These are phyloP conservation scores for Hypselothyrea guttata DNA, from an alignment of 2,888 invertebrate species.

Conservation along the genomic window DNA sequence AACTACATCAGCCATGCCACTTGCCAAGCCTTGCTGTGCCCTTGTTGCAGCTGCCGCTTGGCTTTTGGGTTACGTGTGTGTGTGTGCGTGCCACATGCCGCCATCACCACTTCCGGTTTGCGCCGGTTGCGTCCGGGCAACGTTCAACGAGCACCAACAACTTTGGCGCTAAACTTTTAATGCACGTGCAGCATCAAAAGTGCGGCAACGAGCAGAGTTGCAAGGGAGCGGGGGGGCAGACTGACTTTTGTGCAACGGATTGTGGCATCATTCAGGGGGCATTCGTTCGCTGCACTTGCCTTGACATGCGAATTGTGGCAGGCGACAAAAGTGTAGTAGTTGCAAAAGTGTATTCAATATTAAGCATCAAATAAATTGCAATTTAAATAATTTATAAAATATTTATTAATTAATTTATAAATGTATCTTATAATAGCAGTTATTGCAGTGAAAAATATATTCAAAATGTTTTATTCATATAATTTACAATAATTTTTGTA, in stretches of 20 bases:
- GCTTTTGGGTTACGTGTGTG: constrained; percentile 39
- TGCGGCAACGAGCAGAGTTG: constrained; percentile 5
- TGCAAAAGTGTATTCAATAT: no score
- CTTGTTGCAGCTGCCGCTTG: neutral
- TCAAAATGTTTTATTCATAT: no score
- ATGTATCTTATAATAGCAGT: no score
- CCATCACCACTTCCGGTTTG: constrained; percentile 69
- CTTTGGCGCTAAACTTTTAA: constrained; percentile 72
- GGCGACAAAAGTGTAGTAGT: constrained; percentile 43
- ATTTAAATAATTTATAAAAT: neutral
- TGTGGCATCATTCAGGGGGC: constrained; percentile 41
- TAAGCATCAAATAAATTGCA: neutral
- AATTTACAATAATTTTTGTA: no score
- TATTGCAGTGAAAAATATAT: no score
- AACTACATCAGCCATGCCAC: constrained; percentile 57
- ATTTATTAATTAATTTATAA: no score
- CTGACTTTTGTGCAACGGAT: constrained; percentile 46
- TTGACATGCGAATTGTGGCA: constrained; percentile 28
- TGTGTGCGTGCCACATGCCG: constrained; percentile 36
- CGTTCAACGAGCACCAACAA: constrained; percentile 41
- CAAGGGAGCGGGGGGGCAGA: neutral
- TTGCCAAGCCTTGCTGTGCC: constrained; percentile 13
- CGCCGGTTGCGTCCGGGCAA: constrained; percentile 43
- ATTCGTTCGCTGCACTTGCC: constrained; percentile 29
- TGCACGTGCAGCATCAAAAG: constrained; percentile 57